Conservation (phyloP, 2,797 vertebrate genomes). For the Kryptopterus vitreolus region DNA sequence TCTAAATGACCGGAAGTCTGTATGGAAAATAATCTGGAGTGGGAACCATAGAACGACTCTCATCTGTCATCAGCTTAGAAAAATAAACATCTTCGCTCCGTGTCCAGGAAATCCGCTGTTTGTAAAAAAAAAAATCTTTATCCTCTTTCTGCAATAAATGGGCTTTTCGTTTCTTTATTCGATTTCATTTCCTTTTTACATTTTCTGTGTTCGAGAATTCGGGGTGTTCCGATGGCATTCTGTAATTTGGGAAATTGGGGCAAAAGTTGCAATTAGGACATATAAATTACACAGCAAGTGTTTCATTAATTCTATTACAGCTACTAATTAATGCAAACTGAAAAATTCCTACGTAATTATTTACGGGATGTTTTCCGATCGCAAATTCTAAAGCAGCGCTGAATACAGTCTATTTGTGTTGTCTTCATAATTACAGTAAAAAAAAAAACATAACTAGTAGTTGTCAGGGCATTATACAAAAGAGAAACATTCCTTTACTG, state of each 20-base stretch:
- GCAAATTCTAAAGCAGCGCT: background rate
- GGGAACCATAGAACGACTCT: conserved; percentile 75
- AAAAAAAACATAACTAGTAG: conserved; percentile 10
- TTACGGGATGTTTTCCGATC: conserved; percentile 13
- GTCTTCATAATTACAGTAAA: conserved; percentile 22
- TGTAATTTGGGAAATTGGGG: conserved; percentile 66
- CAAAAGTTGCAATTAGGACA: conserved; percentile 60
- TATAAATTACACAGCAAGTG: conserved; percentile 19
- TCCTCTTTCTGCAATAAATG: conserved; percentile 40
- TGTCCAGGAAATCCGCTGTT: conserved; percentile 80
- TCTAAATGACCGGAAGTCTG: conserved; percentile 71
- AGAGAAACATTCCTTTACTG: background rate
- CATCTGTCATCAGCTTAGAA: conserved; percentile 82
- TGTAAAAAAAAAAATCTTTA: conserved; percentile 49
- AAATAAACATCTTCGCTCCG: conserved; percentile 96
- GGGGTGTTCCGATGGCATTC: conserved; percentile 89
- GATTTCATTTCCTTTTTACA: conserved; percentile 1
- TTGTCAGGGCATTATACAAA: background rate
- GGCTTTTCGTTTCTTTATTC: conserved; percentile 36
- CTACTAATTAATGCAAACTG: conserved; percentile 5
- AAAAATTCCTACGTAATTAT: conserved; percentile 30
- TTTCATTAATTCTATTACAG: conserved; percentile 33
- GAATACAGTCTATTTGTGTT: conserved; percentile 17
- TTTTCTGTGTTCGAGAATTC: conserved; percentile 75
- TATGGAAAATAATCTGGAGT: conserved; percentile 72